Conservation (phyloP, 2,888 invertebrate genomes). For the Torymus aiolomorphi region DNA sequence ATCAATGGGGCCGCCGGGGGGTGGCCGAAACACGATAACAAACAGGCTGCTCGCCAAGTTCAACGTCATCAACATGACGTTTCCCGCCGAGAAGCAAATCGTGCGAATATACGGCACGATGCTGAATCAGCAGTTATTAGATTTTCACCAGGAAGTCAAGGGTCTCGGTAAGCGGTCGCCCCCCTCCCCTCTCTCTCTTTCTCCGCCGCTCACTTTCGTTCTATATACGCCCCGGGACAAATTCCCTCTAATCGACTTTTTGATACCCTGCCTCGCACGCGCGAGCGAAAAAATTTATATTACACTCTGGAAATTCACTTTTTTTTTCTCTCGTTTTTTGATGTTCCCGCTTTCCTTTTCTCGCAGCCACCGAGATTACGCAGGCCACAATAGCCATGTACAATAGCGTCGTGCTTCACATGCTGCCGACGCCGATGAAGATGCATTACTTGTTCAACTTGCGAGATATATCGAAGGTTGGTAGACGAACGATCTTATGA, state of each 20-base stretch:
- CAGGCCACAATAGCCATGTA: slow-evolving; percentile 87
- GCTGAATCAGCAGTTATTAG: slow-evolving; percentile 86
- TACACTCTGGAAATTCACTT: slow-evolving; percentile 10
- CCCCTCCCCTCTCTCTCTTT: too few species aligned
- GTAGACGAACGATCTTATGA: neutral
- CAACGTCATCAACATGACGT: slow-evolving; percentile 86
- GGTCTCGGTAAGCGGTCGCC: slow-evolving; percentile 77
- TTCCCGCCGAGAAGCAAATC: slow-evolving; percentile 88
- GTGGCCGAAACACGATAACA: slow-evolving; percentile 88
- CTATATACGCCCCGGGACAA: neutral
- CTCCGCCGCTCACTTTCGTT: slow-evolving; percentile 7
- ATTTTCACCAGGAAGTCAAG: slow-evolving; percentile 89
- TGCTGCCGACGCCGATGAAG: slow-evolving; percentile 92
- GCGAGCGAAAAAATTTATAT: slow-evolving; percentile 38
- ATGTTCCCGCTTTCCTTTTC: neutral
- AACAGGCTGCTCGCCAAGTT: slow-evolving; percentile 87
- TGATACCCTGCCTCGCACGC: slow-evolving; percentile 16
- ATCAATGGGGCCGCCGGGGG: slow-evolving; percentile 92
- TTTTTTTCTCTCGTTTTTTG: slow-evolving; percentile 19
- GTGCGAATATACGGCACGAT: slow-evolving; percentile 89
- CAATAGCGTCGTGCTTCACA: slow-evolving; percentile 82
- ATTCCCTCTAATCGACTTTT: slow-evolving; percentile 35
- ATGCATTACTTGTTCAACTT: slow-evolving; percentile 94
- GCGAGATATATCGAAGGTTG: slow-evolving; percentile 89
- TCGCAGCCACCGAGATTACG: slow-evolving; percentile 81